Evolutionary conservation across 2,888 invertebrate species (phyloP).

Genomic region (Hipparchia sbordonii): DNA sequence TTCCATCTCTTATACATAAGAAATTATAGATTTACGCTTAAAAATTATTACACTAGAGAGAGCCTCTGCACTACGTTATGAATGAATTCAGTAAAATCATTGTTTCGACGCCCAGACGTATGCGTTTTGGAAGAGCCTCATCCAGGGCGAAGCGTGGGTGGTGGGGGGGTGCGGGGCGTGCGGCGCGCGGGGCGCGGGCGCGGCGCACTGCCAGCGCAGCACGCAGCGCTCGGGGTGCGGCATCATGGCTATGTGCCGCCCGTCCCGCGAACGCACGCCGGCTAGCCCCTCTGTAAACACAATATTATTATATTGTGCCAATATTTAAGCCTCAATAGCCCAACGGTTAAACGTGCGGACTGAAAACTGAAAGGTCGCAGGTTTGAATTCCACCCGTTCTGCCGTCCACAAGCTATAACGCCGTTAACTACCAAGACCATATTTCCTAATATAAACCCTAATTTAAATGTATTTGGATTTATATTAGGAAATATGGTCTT

Average conservation of each 20-base stretch:
- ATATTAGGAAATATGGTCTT: too few relatives aligned
- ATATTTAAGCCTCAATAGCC: too few relatives aligned
- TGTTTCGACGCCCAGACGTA: conserved; percentile 85
- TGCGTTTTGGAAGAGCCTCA: conserved; percentile 95
- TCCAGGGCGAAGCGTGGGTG: conserved; percentile 91
- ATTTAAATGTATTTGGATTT: too few relatives aligned
- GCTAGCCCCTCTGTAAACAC: conserved; percentile 88
- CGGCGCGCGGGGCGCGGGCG: conserved; percentile 51
- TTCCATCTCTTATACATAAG: too few relatives aligned
- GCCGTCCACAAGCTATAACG: too few relatives aligned
- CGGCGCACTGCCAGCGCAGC: conserved; percentile 95
- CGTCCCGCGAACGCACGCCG: conserved; percentile 93
- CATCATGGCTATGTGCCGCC: conserved; percentile 98
- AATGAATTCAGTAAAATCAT: conserved; percentile 24
- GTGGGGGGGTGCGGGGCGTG: neutral
- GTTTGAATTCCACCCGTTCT: too few relatives aligned
- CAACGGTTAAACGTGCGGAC: too few relatives aligned
- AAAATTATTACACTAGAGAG: too few relatives aligned
- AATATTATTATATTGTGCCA: neutral
- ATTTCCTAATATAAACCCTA: too few relatives aligned
- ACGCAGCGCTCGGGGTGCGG: conserved; percentile 98
- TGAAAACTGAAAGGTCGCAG: too few relatives aligned
- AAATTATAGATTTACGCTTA: too few relatives aligned
- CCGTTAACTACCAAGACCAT: too few relatives aligned
- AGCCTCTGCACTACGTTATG: neutral